Percentiles rank a stretch among this genome's conserved stretches.
Conservation (phyloP, 1,140 invertebrate species). For the Pinna nobilis region DNA sequence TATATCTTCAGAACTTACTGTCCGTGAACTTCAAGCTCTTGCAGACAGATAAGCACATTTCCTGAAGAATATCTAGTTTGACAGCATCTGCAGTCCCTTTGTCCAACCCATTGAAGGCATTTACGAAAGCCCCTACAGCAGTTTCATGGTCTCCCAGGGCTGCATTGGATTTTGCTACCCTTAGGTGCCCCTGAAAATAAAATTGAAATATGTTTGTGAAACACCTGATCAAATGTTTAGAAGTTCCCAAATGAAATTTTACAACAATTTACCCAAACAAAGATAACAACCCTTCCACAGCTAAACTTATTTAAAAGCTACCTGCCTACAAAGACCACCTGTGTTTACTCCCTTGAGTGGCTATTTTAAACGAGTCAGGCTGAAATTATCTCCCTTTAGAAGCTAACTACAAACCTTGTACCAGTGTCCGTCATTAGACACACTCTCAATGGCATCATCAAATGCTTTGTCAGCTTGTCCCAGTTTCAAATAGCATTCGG, state of each 20-base stretch:
- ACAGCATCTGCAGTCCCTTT: constrained; percentile 13
- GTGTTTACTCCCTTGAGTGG: no score
- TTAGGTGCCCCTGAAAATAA: constrained; percentile 83
- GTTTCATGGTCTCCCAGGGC: constrained; percentile 84
- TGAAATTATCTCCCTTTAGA: no score
- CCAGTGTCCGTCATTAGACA: constrained; percentile 88
- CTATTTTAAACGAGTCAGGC: no score
- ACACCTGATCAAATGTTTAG: neutral
- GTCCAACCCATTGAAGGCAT: constrained; percentile 78
- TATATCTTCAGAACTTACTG: no score
- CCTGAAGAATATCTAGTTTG: constrained; percentile 38
- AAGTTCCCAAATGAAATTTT: no score
- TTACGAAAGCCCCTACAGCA: constrained; percentile 85
- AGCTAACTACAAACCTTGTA: constrained; percentile 80
- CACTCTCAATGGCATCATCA: constrained; percentile 88
- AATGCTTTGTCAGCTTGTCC: constrained; percentile 83
- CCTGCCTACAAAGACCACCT: no score
- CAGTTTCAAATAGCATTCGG: constrained; percentile 88
- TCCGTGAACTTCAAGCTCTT: no score
- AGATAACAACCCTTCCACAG: no score
- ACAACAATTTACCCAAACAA: no score
- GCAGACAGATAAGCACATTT: constrained; percentile 23
- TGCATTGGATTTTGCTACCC: constrained; percentile 90
- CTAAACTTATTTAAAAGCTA: no score
- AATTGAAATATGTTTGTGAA: constrained; percentile 7